Evolutionary conservation across 2,113 vertebrate genomes (phyloP), one percentile per base, ranked within the genome.

Genomic region (Sinocyclocheilus anophthalmus): DNA sequence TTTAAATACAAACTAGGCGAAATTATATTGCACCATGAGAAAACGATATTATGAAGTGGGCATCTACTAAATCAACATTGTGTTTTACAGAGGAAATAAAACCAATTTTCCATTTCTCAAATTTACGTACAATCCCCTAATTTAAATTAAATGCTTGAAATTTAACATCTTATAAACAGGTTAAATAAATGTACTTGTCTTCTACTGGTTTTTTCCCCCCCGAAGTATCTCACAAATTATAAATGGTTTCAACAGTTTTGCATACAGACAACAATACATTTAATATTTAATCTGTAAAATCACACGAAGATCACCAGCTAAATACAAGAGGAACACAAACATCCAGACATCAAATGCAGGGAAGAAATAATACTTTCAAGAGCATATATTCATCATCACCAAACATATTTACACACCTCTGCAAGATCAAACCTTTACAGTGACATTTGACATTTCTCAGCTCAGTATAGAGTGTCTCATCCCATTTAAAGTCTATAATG

Each of bases 301-400:
- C 59, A 88, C 85, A 82, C 84, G 63, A 24, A 92, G 90, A 87
- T 88, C 61, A 90, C 88, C 84, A 91, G 85, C 84, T 85, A 73
- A 89, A 61, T 89, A 91, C 42, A 88, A 87, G 87, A 92, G 81
- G 88, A 88, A 81, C 90, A 94, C 89, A 92, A 92, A 91, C 92
- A 93, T 89, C 85, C 86, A 92, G 83, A 88, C 89, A 90, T 80
- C 85, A 86, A 91, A 86, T 92, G 88, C 88, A 91, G 76, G 83
- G 88, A 89, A 89, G 83, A 88, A 89, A 88, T 65, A 53, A 63
- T 83, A 89, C 82, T 88, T 85, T 83, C 53, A 87, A 48, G 75
- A 90, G 83, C 63, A 87, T 84, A 86, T 87, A 83, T 87, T 79
- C 84, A 87, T 65, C n/a, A 76, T 75, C 83, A 33, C 78, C 81